phyloP scores from a whole-genome alignment of 2,113 vertebrate species.

The Polyodon spathula region DNA sequence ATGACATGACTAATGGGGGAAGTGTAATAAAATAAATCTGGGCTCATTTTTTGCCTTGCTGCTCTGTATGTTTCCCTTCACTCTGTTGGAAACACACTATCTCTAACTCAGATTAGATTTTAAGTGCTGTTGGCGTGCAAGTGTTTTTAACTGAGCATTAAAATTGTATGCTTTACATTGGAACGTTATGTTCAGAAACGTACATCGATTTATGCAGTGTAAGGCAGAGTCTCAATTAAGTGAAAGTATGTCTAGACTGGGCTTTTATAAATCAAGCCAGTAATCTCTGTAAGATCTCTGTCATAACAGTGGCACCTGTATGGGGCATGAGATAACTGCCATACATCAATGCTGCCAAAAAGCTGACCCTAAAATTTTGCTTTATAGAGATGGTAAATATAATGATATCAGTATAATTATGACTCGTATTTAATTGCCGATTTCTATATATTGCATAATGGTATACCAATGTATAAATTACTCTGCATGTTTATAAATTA shows the following conservation, averaged over 20 bases:
- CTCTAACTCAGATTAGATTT: too few relatives aligned
- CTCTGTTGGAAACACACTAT: too few relatives aligned
- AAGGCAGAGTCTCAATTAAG: conserved; percentile 5
- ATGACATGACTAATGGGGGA: neutral
- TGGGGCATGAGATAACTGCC: neutral
- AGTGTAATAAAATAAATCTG: neutral
- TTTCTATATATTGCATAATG: too few relatives aligned
- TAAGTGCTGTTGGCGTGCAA: too few relatives aligned
- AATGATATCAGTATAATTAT: too few relatives aligned
- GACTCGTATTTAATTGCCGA: too few relatives aligned
- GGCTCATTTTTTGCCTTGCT: neutral
- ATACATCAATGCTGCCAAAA: too few relatives aligned
- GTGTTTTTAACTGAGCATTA: too few relatives aligned
- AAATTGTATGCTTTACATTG: conserved; percentile 1
- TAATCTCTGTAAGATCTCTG: conserved; percentile 8
- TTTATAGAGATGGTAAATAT: too few relatives aligned
- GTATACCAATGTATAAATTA: too few relatives aligned
- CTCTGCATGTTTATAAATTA: too few relatives aligned
- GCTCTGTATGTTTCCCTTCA: neutral
- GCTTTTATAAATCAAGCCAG: conserved; percentile 7
- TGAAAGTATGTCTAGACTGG: neutral
- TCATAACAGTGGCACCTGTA: neutral
- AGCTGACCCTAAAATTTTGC: too few relatives aligned
- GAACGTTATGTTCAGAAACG: neutral
- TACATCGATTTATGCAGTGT: neutral